A percentile compares a stretch with the other conserved stretches of the same genome.
phyloP scores from a whole-genome alignment of 2,888 invertebrate species.

The Euproctis similis region DNA sequence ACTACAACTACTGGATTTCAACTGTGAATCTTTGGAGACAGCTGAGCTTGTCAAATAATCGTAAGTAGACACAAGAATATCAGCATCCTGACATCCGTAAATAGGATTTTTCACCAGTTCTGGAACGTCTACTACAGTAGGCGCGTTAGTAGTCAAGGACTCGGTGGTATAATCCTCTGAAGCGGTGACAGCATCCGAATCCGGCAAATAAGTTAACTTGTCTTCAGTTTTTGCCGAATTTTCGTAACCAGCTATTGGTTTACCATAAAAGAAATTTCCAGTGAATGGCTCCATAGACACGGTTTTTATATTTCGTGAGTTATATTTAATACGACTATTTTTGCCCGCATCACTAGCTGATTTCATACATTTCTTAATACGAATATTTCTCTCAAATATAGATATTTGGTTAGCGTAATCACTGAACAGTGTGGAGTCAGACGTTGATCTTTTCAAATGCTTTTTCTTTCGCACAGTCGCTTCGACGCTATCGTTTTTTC shows the following conservation, averaged over 20 bases:
- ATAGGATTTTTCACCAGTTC: constrained; percentile 61
- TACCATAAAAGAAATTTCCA: constrained; percentile 69
- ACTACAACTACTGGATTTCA: constrained; percentile 60
- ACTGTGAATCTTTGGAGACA: constrained; percentile 54
- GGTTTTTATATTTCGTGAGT: constrained; percentile 50
- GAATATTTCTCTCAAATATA: constrained; percentile 55
- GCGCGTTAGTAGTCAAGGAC: constrained; percentile 50
- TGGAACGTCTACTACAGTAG: constrained; percentile 54
- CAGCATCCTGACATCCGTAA: constrained; percentile 53
- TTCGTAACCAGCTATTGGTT: constrained; percentile 58
- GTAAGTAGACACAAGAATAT: constrained; percentile 41
- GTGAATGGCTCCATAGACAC: constrained; percentile 62
- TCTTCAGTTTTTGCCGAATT: constrained; percentile 53
- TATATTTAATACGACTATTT: constrained; percentile 53
- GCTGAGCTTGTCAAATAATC: constrained; percentile 45
- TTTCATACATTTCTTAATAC: constrained; percentile 55
- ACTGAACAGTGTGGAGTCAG: constrained; percentile 70
- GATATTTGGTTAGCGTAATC: constrained; percentile 69
- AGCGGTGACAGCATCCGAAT: constrained; percentile 57
- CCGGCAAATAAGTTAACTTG: constrained; percentile 60
- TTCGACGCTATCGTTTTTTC: constrained; percentile 50
- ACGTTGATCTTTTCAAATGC: constrained; percentile 51
- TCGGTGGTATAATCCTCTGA: constrained; percentile 58
- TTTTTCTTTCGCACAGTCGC: constrained; percentile 44
- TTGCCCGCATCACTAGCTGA: constrained; percentile 58